Conservation (phyloP, 2,113 vertebrate genomes). For the Atherinomorus stipes region DNA sequence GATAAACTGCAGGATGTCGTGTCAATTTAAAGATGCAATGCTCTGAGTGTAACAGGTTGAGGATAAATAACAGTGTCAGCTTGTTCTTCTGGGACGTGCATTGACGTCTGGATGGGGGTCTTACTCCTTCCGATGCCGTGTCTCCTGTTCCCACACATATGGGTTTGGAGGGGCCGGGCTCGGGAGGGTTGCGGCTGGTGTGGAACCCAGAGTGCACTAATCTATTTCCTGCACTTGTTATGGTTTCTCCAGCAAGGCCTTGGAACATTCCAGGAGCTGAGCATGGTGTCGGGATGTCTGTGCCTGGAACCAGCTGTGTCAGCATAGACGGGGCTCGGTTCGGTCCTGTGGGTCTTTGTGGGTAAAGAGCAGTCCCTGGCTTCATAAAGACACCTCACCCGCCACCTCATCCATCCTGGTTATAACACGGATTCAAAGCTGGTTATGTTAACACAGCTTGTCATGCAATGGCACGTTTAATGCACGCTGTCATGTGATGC, state of each 20-base stretch:
- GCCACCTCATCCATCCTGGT: slow-evolving; percentile 59
- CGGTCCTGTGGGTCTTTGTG: slow-evolving; percentile 52
- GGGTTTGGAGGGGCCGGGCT: slow-evolving; percentile 70
- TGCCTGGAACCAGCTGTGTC: slow-evolving; percentile 87
- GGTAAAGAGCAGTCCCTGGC: slow-evolving; percentile 6
- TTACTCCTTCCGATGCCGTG: slow-evolving; percentile 20
- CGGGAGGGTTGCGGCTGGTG: slow-evolving; percentile 76
- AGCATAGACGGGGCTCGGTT: slow-evolving; percentile 81
- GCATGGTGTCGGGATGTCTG: slow-evolving; percentile 67
- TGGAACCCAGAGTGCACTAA: slow-evolving; percentile 87
- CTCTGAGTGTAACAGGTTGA: neutral
- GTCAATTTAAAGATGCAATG: neutral
- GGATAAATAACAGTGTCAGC: slow-evolving; percentile 14
- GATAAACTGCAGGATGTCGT: neutral
- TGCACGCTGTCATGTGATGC: slow-evolving; percentile 47
- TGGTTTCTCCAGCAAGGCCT: slow-evolving; percentile 88
- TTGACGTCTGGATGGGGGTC: slow-evolving; percentile 39
- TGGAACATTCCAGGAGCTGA: slow-evolving; percentile 77
- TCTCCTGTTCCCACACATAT: slow-evolving; percentile 80
- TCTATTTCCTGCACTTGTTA: slow-evolving; percentile 95
- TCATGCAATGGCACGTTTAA: slow-evolving; percentile 46
- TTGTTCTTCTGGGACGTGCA: slow-evolving; percentile 27
- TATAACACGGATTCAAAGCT: slow-evolving; percentile 26
- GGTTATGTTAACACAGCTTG: slow-evolving; percentile 32
- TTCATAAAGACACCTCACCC: slow-evolving; percentile 43